A percentile compares a stretch with the other conserved stretches of the same genome.
Evolutionary conservation across 2,888 invertebrate species (phyloP).

Genomic region (Melieria picta): DNA sequence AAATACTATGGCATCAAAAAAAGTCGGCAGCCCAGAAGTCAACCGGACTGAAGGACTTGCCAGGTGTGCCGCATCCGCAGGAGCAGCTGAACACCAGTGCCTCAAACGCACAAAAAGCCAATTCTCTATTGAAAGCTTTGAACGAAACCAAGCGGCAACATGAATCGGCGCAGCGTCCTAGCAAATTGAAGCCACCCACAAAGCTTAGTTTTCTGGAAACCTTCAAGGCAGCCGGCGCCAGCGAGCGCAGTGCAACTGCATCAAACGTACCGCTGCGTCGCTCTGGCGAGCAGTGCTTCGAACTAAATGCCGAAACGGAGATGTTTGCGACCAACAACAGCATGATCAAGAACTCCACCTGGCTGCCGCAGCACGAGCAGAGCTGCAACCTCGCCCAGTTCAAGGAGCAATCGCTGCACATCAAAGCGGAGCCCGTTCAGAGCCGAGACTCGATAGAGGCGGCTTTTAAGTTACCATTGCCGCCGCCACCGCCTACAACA

Average conservation of each 20-base stretch:
- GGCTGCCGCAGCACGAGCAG: slow-evolving; percentile 49
- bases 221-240: too few species aligned
- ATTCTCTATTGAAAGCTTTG: too few species aligned
- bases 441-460: too few species aligned
- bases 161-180: not conserved
- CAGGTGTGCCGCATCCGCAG: slow-evolving; percentile 5
- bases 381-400: slow-evolving; percentile 17
- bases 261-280: slow-evolving; percentile 7
- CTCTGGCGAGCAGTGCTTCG: slow-evolving; percentile 46
- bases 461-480: slow-evolving; percentile 10
- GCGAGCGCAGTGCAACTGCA: not conserved
- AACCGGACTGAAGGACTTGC: slow-evolving; percentile 6
- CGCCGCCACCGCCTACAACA: slow-evolving; percentile 10
- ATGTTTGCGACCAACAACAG: slow-evolving; percentile 58
- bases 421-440: slow-evolving; percentile 41
- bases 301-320: slow-evolving; percentile 60
- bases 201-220: not conserved
- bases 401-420: slow-evolving; percentile 47
- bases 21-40: not conserved
- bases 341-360: slow-evolving; percentile 61
- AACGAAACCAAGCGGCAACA: too few species aligned
- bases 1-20: not conserved
- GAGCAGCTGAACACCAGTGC: not conserved
- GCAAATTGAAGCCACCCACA: slow-evolving; percentile 24
- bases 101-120: too few species aligned